Evolutionary conservation across 2,113 vertebrate genomes (phyloP).

Genomic region (Muscicapa adusta): DNA sequence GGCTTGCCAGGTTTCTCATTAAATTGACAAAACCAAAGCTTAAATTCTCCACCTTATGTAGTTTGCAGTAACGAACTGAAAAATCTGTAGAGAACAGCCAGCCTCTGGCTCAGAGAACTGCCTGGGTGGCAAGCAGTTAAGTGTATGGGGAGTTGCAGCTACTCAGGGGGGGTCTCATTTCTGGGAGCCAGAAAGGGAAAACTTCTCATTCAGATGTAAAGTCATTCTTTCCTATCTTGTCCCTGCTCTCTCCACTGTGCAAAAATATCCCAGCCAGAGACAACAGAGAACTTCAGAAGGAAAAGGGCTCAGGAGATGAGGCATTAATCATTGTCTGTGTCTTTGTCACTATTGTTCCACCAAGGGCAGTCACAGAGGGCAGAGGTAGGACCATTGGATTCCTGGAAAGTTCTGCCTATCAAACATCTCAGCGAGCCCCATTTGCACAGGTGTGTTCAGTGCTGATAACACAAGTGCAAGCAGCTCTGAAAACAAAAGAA

Average conservation of each 20-base stretch:
- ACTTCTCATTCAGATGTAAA: background rate
- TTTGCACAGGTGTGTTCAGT: slow-evolving; percentile 2
- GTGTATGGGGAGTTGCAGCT: accelerated
- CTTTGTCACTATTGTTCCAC: background rate
- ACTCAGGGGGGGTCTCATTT: background rate
- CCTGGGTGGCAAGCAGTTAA: accelerated
- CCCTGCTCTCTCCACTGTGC: background rate
- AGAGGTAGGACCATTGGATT: slow-evolving; percentile 1
- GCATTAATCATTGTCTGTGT: background rate
- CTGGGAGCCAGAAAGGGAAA: background rate
- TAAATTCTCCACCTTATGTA: background rate
- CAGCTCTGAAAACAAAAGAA: slow-evolving; percentile 4
- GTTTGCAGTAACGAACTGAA: background rate
- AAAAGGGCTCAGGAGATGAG: background rate
- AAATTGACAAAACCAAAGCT: background rate
- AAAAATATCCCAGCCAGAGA: background rate
- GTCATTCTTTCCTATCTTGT: background rate
- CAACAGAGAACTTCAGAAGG: background rate
- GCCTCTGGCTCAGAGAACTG: background rate
- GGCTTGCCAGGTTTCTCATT: background rate
- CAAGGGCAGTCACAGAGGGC: background rate
- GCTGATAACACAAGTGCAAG: background rate
- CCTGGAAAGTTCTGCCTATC: slow-evolving; percentile 17
- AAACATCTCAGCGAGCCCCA: background rate
- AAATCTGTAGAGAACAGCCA: background rate